Conservation (phyloP, 1,140 invertebrate genomes). For the Cydia amplana region DNA sequence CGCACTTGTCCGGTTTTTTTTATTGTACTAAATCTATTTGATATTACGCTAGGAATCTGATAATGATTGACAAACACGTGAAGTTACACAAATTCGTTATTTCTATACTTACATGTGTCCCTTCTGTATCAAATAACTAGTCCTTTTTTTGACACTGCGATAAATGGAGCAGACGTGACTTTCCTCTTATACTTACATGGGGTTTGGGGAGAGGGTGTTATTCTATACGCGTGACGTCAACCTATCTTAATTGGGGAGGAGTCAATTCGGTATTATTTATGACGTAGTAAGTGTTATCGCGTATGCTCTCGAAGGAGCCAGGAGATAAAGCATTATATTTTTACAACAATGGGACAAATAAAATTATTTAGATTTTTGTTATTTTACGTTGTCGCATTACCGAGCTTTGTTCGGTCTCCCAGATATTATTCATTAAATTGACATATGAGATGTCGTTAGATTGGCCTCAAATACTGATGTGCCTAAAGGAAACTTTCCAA, state of each 20-base stretch:
- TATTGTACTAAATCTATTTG: too few relatives aligned
- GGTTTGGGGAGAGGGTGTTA: neutral
- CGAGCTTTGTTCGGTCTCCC: too few relatives aligned
- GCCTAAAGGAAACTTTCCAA: too few relatives aligned
- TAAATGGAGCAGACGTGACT: neutral
- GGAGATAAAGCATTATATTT: too few relatives aligned
- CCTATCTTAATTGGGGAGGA: neutral
- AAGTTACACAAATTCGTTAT: neutral
- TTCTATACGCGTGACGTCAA: constrained; percentile 3
- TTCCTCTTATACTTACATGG: neutral
- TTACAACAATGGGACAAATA: too few relatives aligned
- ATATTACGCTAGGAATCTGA: too few relatives aligned
- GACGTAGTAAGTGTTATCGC: neutral
- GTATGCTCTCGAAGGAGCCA: neutral
- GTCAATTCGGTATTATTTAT: neutral
- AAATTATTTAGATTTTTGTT: neutral
- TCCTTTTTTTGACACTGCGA: neutral
- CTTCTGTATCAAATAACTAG: neutral
- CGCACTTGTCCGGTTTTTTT: too few relatives aligned
- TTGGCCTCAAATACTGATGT: too few relatives aligned
- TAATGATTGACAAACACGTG: neutral
- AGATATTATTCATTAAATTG: too few relatives aligned
- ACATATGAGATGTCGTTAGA: too few relatives aligned
- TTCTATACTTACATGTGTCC: neutral
- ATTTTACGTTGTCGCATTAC: too few relatives aligned